Percentiles rank a stretch among this genome's conserved stretches.
Conservation (phyloP, 2,888 invertebrate genomes). For the Celastrina argiolus region DNA sequence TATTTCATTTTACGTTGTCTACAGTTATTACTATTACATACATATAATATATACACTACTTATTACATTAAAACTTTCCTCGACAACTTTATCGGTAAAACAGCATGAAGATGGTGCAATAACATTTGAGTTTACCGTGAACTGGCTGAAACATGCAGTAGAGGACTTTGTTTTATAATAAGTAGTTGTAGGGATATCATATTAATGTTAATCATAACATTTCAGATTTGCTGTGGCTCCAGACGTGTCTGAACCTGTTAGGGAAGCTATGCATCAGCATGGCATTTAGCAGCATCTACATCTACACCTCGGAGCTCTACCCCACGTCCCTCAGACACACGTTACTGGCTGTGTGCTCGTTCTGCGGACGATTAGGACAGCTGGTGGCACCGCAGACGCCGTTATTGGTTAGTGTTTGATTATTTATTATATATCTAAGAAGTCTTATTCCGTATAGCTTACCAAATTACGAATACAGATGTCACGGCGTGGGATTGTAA, state of each 20-base stretch:
- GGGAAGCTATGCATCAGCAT: conserved; percentile 70
- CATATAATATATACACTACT: no score
- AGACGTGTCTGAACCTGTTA: conserved; percentile 69
- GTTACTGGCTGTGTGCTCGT: conserved; percentile 80
- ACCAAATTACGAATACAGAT: not conserved
- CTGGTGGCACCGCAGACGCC: conserved; percentile 83
- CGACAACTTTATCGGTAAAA: no score
- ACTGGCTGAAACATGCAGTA: no score
- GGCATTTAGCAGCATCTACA: conserved; percentile 69
- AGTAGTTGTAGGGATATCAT: no score
- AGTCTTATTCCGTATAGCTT: not conserved
- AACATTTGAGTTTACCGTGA: no score
- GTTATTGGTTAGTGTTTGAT: conserved; percentile 74
- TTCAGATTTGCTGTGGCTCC: conserved; percentile 63
- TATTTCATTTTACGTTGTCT: no score
- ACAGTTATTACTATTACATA: no score
- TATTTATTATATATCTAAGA: no score
- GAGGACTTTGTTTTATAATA: no score
- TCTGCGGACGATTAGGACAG: conserved; percentile 81
- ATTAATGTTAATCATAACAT: conserved; percentile 19
- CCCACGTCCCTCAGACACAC: conserved; percentile 81
- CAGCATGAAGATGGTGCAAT: no score
- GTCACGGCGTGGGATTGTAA: no score
- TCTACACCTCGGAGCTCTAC: conserved; percentile 82
- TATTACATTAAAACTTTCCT: no score